Evolutionary conservation across 2,888 invertebrate species (phyloP), one percentile per base, ranked within the genome.

Genomic region (Mythimna albipuncta): DNA sequence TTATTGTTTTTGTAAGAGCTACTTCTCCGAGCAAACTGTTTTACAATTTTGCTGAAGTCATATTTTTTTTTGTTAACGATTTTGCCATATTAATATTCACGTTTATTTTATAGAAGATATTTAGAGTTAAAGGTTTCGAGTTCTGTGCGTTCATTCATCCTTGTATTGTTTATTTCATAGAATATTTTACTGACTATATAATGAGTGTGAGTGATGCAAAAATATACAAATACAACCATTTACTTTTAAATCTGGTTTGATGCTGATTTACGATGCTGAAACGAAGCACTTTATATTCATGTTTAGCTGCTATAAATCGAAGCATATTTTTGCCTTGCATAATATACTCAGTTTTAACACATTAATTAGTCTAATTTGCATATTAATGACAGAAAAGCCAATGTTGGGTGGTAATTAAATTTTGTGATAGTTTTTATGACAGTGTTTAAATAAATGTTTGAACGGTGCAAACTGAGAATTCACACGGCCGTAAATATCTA

Each of bases 281-380:
- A 77, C 65, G 68, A 65, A 75, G 44, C 35, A 64, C 41, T 82
- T 79, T 72, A 83, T 75, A 72, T 72, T 65, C 77, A 50, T 73
- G 71, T 76, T 67, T 72, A 58, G 69, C 47, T 32, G 62, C 64
- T 66, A 77, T 76, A 76, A 75, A 74, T 85, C 69, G 21, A 77
- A 19, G 21, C 35, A 75, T 72, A 75, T 77, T 72, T 75, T 75
- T 72, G 13, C 54, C 75, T 71, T 69, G 69, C 61, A 78, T 73
- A 80, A 64, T 69, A 78, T 79, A 71, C 38, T 73, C 70, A 41
- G 58, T 64, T 81, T 84, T 75, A 64, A 72, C 76, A 79, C 79
- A 79, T 84, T 84, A 79, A 79, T 84, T 82, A 84, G 75, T 66
- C n/a, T 44, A n/a, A 82, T 85, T 85, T 70, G 35, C 74, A 85